Conservation (phyloP, 2,888 invertebrate species). For the Tetramorium bicarinatum region DNA sequence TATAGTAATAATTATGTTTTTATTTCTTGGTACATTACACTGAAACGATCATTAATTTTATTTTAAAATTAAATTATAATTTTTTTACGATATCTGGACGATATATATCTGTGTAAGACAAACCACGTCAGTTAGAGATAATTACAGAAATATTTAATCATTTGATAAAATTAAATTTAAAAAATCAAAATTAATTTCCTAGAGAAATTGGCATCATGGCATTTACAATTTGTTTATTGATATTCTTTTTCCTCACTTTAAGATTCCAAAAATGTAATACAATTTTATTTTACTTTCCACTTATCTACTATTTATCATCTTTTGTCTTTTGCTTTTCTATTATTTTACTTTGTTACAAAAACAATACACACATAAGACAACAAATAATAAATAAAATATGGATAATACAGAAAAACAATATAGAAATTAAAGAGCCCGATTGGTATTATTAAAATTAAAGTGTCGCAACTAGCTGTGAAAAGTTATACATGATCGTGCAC, state of each 20-base stretch:
- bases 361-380: background rate
- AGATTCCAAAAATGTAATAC: background rate
- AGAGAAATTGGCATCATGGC: background rate
- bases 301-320: background rate
- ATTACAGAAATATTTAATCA: background rate
- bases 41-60: background rate
- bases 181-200: background rate
- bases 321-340: background rate
- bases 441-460: background rate
- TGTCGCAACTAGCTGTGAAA: background rate
- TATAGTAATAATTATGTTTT: background rate
- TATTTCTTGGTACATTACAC: background rate
- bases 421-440: background rate
- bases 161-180: background rate
- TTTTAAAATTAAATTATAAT: constrained; percentile 4
- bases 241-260: background rate
- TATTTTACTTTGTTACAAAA: background rate
- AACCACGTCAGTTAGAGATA: background rate
- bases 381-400: background rate
- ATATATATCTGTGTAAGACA: background rate
- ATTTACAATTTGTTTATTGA: constrained; percentile 1
- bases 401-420: background rate
- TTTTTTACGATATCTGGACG: background rate
- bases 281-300: background rate
- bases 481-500: background rate